Conservation (phyloP, 1,140 invertebrate species). For the Plodia interpunctella region DNA sequence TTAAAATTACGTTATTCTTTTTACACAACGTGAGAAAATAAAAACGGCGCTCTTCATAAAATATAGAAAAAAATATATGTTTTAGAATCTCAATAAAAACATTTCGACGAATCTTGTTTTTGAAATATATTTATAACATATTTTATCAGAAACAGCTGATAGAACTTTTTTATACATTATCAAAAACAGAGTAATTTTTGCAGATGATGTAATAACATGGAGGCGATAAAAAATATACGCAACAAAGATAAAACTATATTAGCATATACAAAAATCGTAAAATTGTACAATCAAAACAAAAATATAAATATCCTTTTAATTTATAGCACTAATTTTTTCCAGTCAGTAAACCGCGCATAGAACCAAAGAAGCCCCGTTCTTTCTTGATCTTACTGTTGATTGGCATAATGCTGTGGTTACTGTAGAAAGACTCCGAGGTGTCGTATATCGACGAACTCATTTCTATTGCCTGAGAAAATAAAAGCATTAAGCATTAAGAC, state of each 20-base stretch:
- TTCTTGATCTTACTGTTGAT: slow-evolving; percentile 39
- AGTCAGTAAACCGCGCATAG: slow-evolving; percentile 46
- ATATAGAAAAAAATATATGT: no score
- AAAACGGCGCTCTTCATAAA: no score
- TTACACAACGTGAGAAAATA: no score
- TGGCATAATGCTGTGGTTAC: slow-evolving; percentile 43
- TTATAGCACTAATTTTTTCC: slow-evolving; percentile 27
- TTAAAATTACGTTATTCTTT: no score
- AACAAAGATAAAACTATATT: not conserved
- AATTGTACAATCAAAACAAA: not conserved
- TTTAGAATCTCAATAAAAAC: no score
- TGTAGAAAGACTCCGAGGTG: slow-evolving; percentile 60
- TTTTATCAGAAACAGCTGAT: no score
- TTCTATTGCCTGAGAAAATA: slow-evolving; percentile 43
- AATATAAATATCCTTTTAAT: slow-evolving; percentile 1
- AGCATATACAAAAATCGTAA: not conserved
- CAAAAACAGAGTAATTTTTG: no score
- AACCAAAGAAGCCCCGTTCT: slow-evolving; percentile 45
- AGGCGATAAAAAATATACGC: not conserved
- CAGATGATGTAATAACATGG: no score
- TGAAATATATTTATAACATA: no score
- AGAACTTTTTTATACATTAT: no score
- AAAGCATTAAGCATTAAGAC: no score
- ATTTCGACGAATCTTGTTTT: no score
- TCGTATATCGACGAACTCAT: slow-evolving; percentile 57